Conservation (phyloP, 2,888 invertebrate species). For the Tipula vernalis region DNA sequence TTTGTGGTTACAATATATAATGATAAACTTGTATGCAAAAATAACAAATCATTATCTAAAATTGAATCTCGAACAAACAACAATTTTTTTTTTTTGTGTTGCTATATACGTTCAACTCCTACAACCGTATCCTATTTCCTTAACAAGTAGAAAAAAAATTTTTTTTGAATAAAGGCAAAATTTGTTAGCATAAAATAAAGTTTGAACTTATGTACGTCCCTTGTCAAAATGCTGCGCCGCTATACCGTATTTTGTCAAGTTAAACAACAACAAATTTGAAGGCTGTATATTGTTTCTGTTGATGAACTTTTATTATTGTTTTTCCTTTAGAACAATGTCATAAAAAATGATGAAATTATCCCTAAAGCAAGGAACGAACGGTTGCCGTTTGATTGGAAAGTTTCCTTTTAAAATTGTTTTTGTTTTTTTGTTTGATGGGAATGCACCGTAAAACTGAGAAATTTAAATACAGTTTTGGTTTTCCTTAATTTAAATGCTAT, state of each 20-base stretch:
- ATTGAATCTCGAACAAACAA: background rate
- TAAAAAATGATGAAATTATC: background rate
- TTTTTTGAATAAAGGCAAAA: background rate
- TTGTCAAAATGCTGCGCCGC: background rate
- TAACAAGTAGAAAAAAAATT: background rate
- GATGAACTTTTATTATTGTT: background rate
- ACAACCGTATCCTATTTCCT: background rate
- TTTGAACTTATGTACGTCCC: background rate
- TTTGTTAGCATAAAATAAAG: background rate
- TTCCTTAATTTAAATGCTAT: background rate
- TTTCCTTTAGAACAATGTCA: background rate
- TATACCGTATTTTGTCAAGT: background rate
- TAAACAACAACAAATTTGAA: background rate
- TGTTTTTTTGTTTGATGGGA: background rate
- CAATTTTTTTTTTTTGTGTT: background rate
- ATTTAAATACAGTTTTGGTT: background rate
- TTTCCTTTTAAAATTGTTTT: background rate
- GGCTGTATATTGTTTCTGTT: background rate
- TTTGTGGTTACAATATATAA: background rate
- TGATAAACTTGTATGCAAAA: background rate
- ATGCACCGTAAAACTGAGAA: background rate
- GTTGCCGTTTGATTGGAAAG: background rate
- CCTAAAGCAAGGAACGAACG: background rate
- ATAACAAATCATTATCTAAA: slow-evolving; percentile 4
- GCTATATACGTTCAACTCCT: background rate